phyloP scores from a whole-genome alignment of 1,140 invertebrate species.

The Sarcophaga peregrina region DNA sequence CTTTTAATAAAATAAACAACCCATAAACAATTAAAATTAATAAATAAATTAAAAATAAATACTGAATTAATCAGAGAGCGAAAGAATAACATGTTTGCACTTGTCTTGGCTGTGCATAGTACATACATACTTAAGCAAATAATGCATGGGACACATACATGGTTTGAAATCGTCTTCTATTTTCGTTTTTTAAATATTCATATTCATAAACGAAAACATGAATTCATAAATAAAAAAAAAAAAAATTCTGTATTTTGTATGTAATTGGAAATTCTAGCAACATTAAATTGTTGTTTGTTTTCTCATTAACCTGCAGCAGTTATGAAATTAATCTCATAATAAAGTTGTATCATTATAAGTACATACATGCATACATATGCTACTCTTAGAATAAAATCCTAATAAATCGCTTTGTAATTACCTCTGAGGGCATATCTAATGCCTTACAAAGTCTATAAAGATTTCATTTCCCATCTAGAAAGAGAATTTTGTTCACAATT shows the following conservation, averaged over 20 bases:
- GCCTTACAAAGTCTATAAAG: too few relatives aligned
- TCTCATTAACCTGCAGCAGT: background rate
- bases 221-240: background rate
- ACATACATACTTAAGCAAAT: background rate
- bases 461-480: too few relatives aligned
- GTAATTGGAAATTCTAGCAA: background rate
- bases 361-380: too few relatives aligned
- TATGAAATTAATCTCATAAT: background rate
- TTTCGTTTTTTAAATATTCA: too few relatives aligned
- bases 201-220: constrained; percentile 10
- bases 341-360: too few relatives aligned
- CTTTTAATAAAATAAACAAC: constrained; percentile 25
- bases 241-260: too few relatives aligned
- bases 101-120: background rate
- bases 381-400: too few relatives aligned
- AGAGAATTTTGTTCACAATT: background rate
- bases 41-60: background rate
- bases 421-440: too few relatives aligned
- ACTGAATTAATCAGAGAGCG: background rate
- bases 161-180: too few relatives aligned
- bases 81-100: background rate
- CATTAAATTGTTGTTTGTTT: background rate
- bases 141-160: too few relatives aligned
- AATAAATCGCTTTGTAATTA: too few relatives aligned
- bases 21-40: constrained; percentile 23